These are phyloP conservation scores for Anabas testudineus DNA, from an alignment of 2,797 vertebrate species.

Conservation along the genomic window DNA sequence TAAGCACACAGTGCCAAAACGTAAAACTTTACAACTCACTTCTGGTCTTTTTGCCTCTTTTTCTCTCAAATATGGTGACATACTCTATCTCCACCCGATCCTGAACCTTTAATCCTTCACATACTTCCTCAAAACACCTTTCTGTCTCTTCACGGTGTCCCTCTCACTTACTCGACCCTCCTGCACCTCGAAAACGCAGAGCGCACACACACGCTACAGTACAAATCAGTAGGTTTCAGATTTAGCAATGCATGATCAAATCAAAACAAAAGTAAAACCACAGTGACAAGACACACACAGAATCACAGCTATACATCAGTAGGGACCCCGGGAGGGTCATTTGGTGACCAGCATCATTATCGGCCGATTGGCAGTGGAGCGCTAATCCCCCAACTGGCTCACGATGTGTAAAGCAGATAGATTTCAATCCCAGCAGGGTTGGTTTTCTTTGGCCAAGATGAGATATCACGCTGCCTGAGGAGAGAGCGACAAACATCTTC, in stretches of 20 bases:
- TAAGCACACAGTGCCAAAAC: conserved; percentile 81
- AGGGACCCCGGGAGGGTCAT: conserved; percentile 55
- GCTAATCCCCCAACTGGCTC: conserved; percentile 40
- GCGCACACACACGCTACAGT: conserved; percentile 60
- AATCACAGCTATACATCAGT: conserved; percentile 79
- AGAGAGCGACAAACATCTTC: conserved; percentile 19
- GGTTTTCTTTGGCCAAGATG: conserved; percentile 66
- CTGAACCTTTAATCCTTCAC: conserved; percentile 32
- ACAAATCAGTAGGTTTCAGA: conserved; percentile 75
- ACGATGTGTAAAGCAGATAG: conserved; percentile 17
- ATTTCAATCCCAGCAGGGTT: conserved; percentile 31
- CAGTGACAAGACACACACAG: conserved; percentile 69
- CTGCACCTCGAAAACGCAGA: conserved; percentile 25
- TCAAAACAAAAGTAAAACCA: conserved; percentile 64
- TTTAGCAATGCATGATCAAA: conserved; percentile 62
- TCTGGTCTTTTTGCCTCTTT: conserved; percentile 12
- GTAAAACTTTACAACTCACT: conserved; percentile 47
- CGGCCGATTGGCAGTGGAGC: conserved; percentile 69
- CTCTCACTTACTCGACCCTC: conserved; percentile 61
- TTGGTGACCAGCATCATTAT: conserved; percentile 81
- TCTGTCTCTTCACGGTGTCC: conserved; percentile 13
- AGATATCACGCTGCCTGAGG: conserved; percentile 62
- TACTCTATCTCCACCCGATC: conserved; percentile 24
- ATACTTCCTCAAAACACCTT: conserved; percentile 14
- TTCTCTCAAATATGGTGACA: conserved; percentile 8